These are phyloP conservation scores for Amiota communis DNA, from an alignment of 2,888 invertebrate genomes.

Conservation along the genomic window DNA sequence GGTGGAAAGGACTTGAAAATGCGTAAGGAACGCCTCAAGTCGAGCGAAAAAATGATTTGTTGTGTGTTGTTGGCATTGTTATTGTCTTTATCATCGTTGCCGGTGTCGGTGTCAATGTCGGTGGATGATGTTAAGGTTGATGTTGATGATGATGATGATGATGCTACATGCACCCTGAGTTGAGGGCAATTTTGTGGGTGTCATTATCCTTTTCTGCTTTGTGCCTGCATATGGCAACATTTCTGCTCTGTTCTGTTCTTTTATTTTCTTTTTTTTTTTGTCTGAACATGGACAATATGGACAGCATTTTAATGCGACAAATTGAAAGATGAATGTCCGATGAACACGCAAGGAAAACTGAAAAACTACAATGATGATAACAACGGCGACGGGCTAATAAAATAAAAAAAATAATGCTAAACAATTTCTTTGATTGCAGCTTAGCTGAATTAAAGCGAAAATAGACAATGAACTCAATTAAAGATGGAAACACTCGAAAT, in stretches of 20 bases:
- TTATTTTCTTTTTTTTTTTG: neutral
- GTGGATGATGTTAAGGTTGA: neutral
- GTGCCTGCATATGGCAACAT: conserved; percentile 41
- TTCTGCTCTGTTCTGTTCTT: neutral
- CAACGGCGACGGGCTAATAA: conserved; percentile 14
- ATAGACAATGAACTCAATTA: conserved; percentile 29
- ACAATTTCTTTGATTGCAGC: conserved; percentile 28
- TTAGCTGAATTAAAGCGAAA: conserved; percentile 6
- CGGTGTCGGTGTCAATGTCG: conserved; percentile 16
- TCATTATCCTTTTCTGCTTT: conserved; percentile 48
- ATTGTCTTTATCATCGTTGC: neutral
- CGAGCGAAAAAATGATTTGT: conserved; percentile 51
- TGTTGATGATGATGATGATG: too few species aligned
- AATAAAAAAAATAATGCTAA: neutral
- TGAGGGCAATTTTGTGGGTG: conserved; percentile 53
- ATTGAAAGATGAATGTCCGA: conserved; percentile 25
- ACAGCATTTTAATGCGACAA: conserved; percentile 29
- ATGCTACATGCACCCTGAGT: neutral
- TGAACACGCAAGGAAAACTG: too few species aligned
- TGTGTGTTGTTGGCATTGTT: conserved; percentile 26
- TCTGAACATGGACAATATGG: conserved; percentile 18
- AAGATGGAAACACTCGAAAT: neutral
- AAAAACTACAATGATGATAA: too few species aligned
- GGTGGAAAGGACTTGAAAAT: neutral
- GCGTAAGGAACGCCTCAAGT: conserved; percentile 40